Evolutionary conservation across 2,797 vertebrate genomes (phyloP).

Genomic region (Mus caroli): DNA sequence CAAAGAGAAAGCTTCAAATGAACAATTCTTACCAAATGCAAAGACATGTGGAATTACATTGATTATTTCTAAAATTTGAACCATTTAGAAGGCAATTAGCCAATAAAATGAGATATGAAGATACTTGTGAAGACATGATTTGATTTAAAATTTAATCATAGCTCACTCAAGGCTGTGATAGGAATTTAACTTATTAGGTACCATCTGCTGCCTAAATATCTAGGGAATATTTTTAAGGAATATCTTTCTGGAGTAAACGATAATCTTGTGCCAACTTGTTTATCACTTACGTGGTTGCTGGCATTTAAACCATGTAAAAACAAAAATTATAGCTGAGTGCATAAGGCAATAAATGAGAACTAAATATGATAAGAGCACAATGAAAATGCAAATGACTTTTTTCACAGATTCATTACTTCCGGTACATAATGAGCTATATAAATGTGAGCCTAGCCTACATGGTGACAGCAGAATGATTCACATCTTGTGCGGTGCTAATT

Average conservation of each 20-base stretch:
- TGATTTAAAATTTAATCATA: conserved; percentile 87
- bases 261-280: conserved; percentile 73
- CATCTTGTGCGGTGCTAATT: neutral
- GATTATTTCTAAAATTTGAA: conserved; percentile 82
- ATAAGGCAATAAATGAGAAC: conserved; percentile 73
- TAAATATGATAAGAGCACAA: conserved; percentile 69
- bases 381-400: conserved; percentile 73
- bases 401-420: conserved; percentile 64
- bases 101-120: conserved; percentile 79
- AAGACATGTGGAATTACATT: conserved; percentile 57
- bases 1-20: conserved; percentile 17
- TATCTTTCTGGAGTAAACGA: conserved; percentile 76
- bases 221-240: conserved; percentile 79
- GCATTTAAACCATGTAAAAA: conserved; percentile 81
- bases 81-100: conserved; percentile 78
- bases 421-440: conserved; percentile 55
- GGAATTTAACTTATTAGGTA: conserved; percentile 84
- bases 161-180: conserved; percentile 84
- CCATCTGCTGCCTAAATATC: conserved; percentile 85
- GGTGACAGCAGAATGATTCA: neutral
- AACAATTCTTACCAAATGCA: conserved; percentile 65
- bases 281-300: conserved; percentile 76
- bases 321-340: conserved; percentile 74
- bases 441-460: conserved; percentile 1
- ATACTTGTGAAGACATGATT: conserved; percentile 84